phyloP scores from a whole-genome alignment of 1,140 invertebrate genomes.

The Sarcophaga bullata region DNA sequence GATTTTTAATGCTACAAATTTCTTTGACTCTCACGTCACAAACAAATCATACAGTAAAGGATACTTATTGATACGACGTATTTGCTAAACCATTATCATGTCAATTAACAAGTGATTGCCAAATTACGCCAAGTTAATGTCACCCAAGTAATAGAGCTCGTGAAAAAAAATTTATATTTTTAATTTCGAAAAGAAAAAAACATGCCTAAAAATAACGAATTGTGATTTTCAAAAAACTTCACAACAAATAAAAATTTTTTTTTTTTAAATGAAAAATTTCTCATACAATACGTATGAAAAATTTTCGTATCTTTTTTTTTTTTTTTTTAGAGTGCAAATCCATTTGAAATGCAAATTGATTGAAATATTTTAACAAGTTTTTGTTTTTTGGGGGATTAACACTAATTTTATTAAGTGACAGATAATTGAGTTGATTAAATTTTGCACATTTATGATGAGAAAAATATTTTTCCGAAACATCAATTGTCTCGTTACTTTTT shows the following conservation, averaged over 20 bases:
- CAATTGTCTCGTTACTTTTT: not conserved
- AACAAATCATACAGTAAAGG: no score
- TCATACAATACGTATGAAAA: not conserved
- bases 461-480: not conserved
- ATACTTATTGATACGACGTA: not conserved
- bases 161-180: not conserved
- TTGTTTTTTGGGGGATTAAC: no score
- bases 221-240: not conserved
- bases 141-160: not conserved
- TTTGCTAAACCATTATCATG: not conserved
- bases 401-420: not conserved
- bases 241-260: not conserved
- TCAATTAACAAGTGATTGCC: not conserved
- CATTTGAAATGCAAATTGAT: not conserved
- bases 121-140: not conserved
- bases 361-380: not conserved
- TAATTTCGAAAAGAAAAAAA: not conserved
- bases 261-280: not conserved
- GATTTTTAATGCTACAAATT: no score
- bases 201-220: not conserved
- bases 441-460: not conserved
- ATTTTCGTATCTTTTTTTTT: not conserved
- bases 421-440: not conserved
- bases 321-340: not conserved
- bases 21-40: no score